Base-by-base conservation (phyloP, 2,797 vertebrate species). In the Artibeus lituratus region DNA sequence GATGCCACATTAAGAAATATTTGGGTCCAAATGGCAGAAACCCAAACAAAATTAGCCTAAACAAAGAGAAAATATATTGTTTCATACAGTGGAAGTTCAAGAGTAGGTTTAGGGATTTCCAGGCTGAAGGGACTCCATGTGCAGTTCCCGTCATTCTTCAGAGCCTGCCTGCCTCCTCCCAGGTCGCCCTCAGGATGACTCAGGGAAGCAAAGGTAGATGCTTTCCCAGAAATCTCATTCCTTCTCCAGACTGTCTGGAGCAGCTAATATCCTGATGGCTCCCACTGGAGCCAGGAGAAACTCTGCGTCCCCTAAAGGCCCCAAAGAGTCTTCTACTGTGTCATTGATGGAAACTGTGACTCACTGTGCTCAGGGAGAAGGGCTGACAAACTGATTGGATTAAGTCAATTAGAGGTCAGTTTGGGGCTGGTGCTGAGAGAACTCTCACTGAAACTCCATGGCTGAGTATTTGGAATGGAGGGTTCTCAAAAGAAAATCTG, bases 291-390 rank as follows among this genome's bases (percentile, higher is more conserved):
- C 49, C 24, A 51, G 51, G 6, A 55, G 49, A 35, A 73, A 18
- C 39, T 1, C 49, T 76, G 70, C 55, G 29, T 80, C 24, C 42
- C 42, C 80, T 84, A 32, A 95, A 92, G n/a, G 1, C 6, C n/a
- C 44, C 55, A 29, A 93, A 53, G 10, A 57, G 5, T 84, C 59
- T 84, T 26, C 42, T 69, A 29, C 15, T 73, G 32, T 18, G 84
- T 85, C 53, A 69, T 35, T 93, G 76, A 87, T 85, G 24, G 62
- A 81, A 87, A 95, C 21, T 49, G 55, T 96, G 81, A 92, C 59
- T 95, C 93, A 92, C 29, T 51, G 1, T 53, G 67, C 39, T 35
- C 32, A 44, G 12, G 90, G 19, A 84, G 51, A 90, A 92, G 44
- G 37, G 10, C 44, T 55, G 81, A 72, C 84, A 62, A 7, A 35